Evolutionary conservation across 2,888 invertebrate species (phyloP), one percentile per base, ranked within the genome.

Genomic region (Polyommatus iphigenia): DNA sequence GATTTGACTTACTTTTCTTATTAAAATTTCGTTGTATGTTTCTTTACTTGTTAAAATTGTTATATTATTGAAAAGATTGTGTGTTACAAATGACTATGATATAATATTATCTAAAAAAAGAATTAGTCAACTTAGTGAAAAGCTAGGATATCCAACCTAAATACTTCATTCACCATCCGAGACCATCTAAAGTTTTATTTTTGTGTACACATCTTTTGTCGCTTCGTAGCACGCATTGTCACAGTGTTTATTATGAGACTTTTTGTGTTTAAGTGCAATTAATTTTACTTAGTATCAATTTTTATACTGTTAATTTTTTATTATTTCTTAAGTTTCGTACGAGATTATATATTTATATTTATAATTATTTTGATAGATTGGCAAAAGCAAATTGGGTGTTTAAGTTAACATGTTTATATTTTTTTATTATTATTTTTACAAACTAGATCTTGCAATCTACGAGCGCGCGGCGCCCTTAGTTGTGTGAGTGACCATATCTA

Each of bases 191-290:
- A 20, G 24, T 24, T 32, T 32, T 32, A 29, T 32, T 32, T 67
- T 75, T 75, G 50, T 54, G 29, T 87, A 86, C 87, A 85, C 85
- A 80, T 86, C 84, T 86, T 85, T 82, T 84, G 82, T 77, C 78
- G 76, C 78, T 84, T 85, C 80, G 79, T 85, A 84, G 87, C 85
- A 82, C 87, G 90, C 88, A 87, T 91, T 91, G 90, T 90, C 91
- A 82, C 77, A 83, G 81, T 76, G 73, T 82, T 78, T 76, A 79
- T n/a, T 73, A 76, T 32, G 79, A 71, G 76, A 75, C 62, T 78
- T 76, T 76, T 78, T 71, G 54, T 62, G 59, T 54, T 54, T 50
- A 20, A 75, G 67, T 71, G 57, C 54, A 50, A 71, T 36, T 59
- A n/a, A 32, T 36, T 41, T 20, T 54, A 13, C 78, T 75, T 78